A percentile compares a stretch with the other conserved stretches of the same genome.
Evolutionary conservation across 2,113 vertebrate genomes (phyloP).

Genomic region (Tachuris rubrigastra): DNA sequence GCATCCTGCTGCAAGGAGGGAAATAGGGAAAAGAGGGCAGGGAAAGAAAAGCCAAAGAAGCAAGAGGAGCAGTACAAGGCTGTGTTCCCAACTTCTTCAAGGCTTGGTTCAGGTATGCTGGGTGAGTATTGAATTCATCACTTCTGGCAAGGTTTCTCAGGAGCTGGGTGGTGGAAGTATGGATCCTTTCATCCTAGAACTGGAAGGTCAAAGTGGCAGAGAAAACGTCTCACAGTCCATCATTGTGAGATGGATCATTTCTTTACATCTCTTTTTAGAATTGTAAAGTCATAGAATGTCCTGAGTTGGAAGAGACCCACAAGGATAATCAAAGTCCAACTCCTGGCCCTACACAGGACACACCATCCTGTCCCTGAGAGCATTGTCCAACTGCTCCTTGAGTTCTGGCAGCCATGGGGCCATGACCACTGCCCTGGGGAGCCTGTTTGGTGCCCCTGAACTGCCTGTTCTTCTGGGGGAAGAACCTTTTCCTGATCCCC

Average conservation of each 20-base stretch:
- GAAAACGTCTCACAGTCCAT: neutral
- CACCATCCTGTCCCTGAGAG: neutral
- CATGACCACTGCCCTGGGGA: neutral
- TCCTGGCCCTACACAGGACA: neutral
- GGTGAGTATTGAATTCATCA: neutral
- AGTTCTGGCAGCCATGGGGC: neutral
- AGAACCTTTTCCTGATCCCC: neutral
- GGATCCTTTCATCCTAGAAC: neutral
- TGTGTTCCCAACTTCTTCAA: neutral
- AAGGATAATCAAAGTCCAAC: neutral
- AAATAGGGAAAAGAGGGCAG: neutral
- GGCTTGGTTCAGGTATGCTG: neutral
- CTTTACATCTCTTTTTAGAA: neutral
- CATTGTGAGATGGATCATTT: neutral
- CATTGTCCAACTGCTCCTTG: neutral
- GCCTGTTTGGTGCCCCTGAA: neutral
- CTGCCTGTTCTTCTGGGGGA: neutral
- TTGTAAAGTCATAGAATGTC: neutral
- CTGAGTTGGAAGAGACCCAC: rapidly evolving
- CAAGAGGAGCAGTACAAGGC: neutral
- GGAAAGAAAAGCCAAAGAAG: neutral
- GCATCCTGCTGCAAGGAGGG: neutral
- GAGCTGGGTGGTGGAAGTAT: neutral
- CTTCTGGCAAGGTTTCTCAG: neutral
- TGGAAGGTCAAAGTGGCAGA: neutral